phyloP scores from a whole-genome alignment of 1,140 invertebrate species.

The Dolichoris vasculosae region DNA sequence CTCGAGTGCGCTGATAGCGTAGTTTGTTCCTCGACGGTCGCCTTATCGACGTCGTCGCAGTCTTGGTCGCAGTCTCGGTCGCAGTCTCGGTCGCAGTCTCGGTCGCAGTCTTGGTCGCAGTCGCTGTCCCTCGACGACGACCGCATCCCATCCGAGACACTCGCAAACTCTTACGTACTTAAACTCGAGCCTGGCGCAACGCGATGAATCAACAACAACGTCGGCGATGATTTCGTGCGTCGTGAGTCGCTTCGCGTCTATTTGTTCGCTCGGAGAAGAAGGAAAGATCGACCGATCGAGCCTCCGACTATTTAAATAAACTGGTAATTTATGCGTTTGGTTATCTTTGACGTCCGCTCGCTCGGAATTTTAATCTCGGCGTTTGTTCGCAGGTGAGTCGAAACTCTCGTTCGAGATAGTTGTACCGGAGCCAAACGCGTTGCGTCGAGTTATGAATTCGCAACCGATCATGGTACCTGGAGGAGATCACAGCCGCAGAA shows the following conservation, averaged over 20 bases:
- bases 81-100: not conserved
- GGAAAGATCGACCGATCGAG: not conserved
- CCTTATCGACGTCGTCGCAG: not conserved
- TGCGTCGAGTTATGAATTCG: constrained; percentile 25
- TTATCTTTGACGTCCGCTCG: not conserved
- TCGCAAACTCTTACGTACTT: not conserved
- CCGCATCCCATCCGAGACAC: not conserved
- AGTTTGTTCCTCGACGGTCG: not conserved
- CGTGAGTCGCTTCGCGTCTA: not conserved
- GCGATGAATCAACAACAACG: not conserved
- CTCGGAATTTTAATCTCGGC: not conserved
- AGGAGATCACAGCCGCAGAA: constrained; percentile 65
- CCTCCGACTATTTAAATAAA: not conserved
- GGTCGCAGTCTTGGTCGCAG: not conserved
- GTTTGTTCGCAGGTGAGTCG: not conserved
- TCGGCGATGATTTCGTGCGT: not conserved
- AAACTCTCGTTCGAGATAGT: not conserved
- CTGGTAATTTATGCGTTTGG: not conserved
- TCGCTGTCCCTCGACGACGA: too few relatives aligned
- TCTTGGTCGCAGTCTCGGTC: not conserved
- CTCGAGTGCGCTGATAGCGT: not conserved
- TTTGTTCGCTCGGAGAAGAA: not conserved
- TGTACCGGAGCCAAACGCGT: not conserved
- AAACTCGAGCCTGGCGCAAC: not conserved
- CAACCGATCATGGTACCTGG: constrained; percentile 70